Base-by-base conservation (phyloP, 2,888 invertebrate species). In the Venustoraphidia nigricollis region DNA sequence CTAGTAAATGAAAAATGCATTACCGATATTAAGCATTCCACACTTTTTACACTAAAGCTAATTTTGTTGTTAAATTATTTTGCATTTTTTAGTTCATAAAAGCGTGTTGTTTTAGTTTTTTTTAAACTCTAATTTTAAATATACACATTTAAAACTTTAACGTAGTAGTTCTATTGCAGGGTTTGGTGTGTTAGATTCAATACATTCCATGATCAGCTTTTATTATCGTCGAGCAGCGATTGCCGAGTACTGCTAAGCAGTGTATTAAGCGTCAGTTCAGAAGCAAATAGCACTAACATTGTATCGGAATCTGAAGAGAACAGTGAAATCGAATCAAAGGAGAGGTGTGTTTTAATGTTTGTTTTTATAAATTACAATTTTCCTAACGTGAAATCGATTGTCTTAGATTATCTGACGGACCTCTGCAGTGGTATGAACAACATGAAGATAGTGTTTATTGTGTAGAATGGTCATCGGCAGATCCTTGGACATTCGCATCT, bases 401-500 rank as follows among this genome's bases (percentile, higher is more conserved):
- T 56, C 57, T 44, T 59, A 83, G 82, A 48, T 63, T 83, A 34
- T 78, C 83, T 54, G 96, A 97, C 68, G 93, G 93, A 2, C 80
- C 95, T 0, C 72, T 97, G 5, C 86, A 88, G 47, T 87, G 84
- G 50, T 95, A 93, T 62, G 95, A 97, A 63, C 92, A 94, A 58
- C 96, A 98, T 62, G 97, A 97, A 64, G 97, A 98, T 66, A 92
- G 93, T 8, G 96, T 98, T 11, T 98, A 96, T 69, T 87, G 89
- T 60, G 91, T 87, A 0, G 95, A 95, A 66, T 98, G 97, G 97
- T 94, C 94, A 52, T 81, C 87, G 17, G 90, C 91, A 27, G 97
- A 98, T 70, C 95, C 97, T 10, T 98, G 97, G 97, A 84, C 93
- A 50, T 97, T 96, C 73, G 97, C 97, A n/a, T 96, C 96, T 0